Conservation (phyloP, 2,797 vertebrate species). For the Sebastes oblongus region DNA sequence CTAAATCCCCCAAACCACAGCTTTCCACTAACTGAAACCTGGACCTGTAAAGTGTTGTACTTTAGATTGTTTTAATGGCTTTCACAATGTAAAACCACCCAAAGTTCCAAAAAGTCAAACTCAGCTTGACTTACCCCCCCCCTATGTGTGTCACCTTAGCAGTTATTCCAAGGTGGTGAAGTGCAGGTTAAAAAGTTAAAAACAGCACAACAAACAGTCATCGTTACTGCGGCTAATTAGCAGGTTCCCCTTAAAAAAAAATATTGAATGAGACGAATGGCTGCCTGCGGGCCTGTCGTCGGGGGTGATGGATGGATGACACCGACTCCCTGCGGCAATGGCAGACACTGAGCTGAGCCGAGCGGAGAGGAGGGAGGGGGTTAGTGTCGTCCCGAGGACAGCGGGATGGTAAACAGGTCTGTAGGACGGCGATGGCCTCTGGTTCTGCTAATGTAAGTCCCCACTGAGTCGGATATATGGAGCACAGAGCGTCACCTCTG, state of each 20-base stretch:
- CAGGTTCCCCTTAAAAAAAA: conserved; percentile 41
- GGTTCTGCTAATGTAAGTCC: conserved; percentile 44
- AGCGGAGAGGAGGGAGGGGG: neutral
- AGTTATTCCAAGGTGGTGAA: conserved; percentile 48
- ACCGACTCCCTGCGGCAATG: conserved; percentile 65
- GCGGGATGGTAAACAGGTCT: conserved; percentile 53
- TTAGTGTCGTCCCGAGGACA: conserved; percentile 35
- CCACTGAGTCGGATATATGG: conserved; percentile 38
- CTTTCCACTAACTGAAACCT: neutral
- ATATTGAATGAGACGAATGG: conserved; percentile 47
- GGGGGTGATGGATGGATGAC: conserved; percentile 74
- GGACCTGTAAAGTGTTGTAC: too few species aligned
- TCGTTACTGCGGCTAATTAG: conserved; percentile 67
- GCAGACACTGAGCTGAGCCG: conserved; percentile 33
- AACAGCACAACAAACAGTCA: conserved; percentile 54
- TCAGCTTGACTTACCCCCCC: neutral
- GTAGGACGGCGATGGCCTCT: conserved; percentile 59
- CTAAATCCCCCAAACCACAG: neutral
- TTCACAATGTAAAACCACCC: neutral
- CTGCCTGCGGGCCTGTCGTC: conserved; percentile 39
- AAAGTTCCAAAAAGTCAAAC: conserved; percentile 52
- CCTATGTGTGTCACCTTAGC: conserved; percentile 45
- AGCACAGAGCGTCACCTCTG: conserved; percentile 42
- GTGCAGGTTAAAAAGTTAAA: conserved; percentile 49
- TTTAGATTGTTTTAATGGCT: neutral